phyloP scores from a whole-genome alignment of 2,113 vertebrate species.

The Alexandromys fortis region DNA sequence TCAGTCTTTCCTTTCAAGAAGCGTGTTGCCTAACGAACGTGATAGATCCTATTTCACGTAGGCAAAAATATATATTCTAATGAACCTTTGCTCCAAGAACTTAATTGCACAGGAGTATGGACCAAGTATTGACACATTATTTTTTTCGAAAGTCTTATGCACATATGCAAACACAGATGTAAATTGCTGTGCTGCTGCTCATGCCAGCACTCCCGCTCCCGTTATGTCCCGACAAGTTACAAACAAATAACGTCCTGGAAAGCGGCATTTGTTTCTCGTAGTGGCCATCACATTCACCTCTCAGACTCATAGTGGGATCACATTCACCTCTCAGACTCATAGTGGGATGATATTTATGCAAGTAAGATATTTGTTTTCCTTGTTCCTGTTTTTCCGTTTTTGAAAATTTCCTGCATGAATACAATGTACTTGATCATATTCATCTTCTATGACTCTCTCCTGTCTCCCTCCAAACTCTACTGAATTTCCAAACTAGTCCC shows the following conservation, averaged over 20 bases:
- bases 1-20: slow-evolving; percentile 2
- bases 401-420: too few relatives aligned
- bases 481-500: too few relatives aligned
- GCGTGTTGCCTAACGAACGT: neutral
- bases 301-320: neutral
- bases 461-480: neutral
- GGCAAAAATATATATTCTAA: neutral
- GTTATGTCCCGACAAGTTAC: neutral
- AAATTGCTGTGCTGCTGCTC: neutral
- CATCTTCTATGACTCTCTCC: too few relatives aligned
- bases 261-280: neutral
- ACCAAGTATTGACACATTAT: neutral
- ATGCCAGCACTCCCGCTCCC: neutral
- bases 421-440: neutral
- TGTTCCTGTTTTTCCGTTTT: too few relatives aligned
- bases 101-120: neutral
- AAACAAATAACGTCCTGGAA: neutral
- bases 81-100: neutral
- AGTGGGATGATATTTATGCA: neutral
- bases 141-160: neutral
- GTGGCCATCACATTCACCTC: neutral
- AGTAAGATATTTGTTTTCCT: neutral
- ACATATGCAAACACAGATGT: neutral
- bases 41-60: neutral
- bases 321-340: neutral